Evolutionary conservation across 2,113 vertebrate genomes (phyloP).

Genomic region (Phylloscopus trochilus): DNA sequence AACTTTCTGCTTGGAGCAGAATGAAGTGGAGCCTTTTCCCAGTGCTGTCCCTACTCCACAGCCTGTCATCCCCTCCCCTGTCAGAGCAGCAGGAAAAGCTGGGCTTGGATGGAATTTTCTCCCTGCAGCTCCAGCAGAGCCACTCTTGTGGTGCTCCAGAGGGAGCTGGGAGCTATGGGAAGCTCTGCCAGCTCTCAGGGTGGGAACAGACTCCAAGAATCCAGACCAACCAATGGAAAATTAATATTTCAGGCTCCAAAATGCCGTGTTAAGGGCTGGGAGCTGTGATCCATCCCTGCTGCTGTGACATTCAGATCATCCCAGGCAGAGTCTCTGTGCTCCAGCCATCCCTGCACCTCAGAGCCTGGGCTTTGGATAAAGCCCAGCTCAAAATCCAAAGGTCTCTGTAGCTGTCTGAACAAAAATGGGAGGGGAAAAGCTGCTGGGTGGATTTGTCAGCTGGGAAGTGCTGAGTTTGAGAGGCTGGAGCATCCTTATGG

Average conservation of each 20-base stretch:
- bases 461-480: background rate
- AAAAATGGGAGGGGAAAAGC: background rate
- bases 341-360: background rate
- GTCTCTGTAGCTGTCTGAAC: background rate
- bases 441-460: background rate
- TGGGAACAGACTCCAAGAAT: background rate
- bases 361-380: background rate
- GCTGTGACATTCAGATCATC: rapidly evolving
- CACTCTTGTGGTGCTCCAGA: rapidly evolving
- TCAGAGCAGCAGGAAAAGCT: background rate
- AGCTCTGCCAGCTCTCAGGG: background rate
- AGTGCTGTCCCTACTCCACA: rapidly evolving
- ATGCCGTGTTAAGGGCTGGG: rapidly evolving
- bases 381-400: background rate
- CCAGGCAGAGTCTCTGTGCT: background rate
- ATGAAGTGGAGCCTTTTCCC: background rate
- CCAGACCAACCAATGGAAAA: background rate
- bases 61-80: background rate
- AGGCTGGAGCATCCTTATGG: background rate
- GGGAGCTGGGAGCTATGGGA: background rate
- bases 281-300: background rate
- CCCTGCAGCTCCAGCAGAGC: background rate
- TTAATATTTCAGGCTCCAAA: background rate
- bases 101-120: background rate
- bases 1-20: background rate